Evolutionary conservation across 2,888 invertebrate species (phyloP), one percentile per base, ranked within the genome.

Genomic region (Pachycephus smyrnensis): DNA sequence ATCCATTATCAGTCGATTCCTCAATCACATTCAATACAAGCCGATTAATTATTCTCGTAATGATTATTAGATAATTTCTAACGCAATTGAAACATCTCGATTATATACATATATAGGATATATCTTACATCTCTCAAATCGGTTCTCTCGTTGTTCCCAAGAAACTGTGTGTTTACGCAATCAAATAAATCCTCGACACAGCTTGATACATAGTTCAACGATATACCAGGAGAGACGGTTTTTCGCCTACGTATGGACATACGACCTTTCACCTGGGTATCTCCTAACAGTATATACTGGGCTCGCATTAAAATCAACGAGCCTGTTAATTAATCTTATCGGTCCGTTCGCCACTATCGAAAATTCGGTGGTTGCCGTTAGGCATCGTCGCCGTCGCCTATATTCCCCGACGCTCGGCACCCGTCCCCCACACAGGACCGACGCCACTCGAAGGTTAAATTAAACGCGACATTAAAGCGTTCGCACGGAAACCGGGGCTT

Each of bases 391-490:
- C 55, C 55, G 23, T 55, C 55, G 55, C 23, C 55, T 55, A 23
- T 23, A 55, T 23, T 55, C 6, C 23, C 55, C 55, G 55, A 55
- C 23, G 55, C 55, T 55, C 23, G 55, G 23, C 55, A 6, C 55
- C 55, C 23, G 55, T 55, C 35, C 55, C 55, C 55, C 23, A 23
- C 23, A 2, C 23, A 9, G 55, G 55, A 6, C 55, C 55, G 55
- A 55, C 55, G 55, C 55, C 55, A 55, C 55, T 55, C 55, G 55
- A 55, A 55, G 55, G 82, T 81, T 77, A 79, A 79, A 80, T 83
- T 84, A 82, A 84, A 76, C 75, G 33, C 71, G 71, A 71, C 71
- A 71, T 71, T 32, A 71, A 71, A 71, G 71, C 71, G 71, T 71
- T 71, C 71, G 71, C 71, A 71, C 71, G 71, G 71, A 71, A 71